Evolutionary conservation across 2,797 vertebrate species (phyloP).

Genomic region (Karalla daura): DNA sequence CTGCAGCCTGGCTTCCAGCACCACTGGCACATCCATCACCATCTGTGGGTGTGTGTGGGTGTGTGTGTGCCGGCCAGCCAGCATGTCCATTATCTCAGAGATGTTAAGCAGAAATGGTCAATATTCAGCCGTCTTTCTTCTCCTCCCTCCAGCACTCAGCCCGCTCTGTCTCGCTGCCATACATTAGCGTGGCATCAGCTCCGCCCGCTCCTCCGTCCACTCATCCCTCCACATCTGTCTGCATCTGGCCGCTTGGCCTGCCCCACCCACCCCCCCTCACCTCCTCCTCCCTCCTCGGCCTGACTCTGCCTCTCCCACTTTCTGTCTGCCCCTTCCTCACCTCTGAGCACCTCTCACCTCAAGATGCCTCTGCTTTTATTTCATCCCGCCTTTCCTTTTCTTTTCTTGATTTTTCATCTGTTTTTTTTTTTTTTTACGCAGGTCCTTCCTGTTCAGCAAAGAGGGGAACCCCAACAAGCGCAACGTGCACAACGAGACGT

Average conservation of each 20-base stretch:
- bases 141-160: constrained; percentile 4
- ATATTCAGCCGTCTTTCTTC: constrained; percentile 45
- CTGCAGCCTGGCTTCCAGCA: constrained; percentile 39
- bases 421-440: constrained; percentile 56
- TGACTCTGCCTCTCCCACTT: background rate
- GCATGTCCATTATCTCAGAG: constrained; percentile 62
- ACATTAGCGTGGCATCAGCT: constrained; percentile 5
- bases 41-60: constrained; percentile 7
- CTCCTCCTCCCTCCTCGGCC: background rate
- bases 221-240: background rate
- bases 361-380: background rate
- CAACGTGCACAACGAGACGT: constrained; percentile 97
- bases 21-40: constrained; percentile 51
- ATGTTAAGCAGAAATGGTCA: constrained; percentile 65
- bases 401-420: too few relatives aligned
- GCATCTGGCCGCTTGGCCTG: background rate
- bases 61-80: constrained; percentile 14
- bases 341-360: constrained; percentile 1
- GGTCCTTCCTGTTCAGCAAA: constrained; percentile 97
- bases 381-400: background rate
- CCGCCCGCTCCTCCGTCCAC: background rate
- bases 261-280: background rate
- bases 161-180: constrained; percentile 10
- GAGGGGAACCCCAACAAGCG: constrained; percentile 99
- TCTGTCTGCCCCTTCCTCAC: background rate